Percentiles rank a stretch among this genome's conserved stretches.
Evolutionary conservation across 2,797 vertebrate species (phyloP).

Genomic region (Macropus fuliginosus): DNA sequence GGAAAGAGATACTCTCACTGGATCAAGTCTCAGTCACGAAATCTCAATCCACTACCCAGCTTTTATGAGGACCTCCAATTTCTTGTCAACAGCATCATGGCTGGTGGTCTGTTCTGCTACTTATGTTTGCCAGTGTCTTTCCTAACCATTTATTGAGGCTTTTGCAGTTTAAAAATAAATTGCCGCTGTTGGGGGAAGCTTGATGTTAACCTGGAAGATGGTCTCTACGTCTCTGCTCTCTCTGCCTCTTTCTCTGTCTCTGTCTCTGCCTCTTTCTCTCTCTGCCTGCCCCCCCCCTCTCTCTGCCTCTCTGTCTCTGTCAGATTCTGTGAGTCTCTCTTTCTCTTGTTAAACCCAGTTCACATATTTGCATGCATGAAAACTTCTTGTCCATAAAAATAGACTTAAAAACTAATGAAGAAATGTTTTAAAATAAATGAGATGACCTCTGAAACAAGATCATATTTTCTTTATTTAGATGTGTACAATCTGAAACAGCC

Average conservation of each 20-base stretch:
- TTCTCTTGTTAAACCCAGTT: slow-evolving; percentile 60
- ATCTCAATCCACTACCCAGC: neutral
- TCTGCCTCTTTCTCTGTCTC: neutral
- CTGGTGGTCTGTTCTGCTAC: neutral
- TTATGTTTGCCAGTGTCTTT: slow-evolving; percentile 41
- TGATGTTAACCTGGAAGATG: slow-evolving; percentile 40
- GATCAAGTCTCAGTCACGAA: neutral
- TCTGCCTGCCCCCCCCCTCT: neutral
- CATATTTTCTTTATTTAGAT: slow-evolving; percentile 59
- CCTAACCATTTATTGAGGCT: slow-evolving; percentile 17
- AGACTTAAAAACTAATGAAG: slow-evolving; percentile 44
- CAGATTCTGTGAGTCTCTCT: neutral
- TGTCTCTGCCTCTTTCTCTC: neutral
- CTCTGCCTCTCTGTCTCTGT: neutral
- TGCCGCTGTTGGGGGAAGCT: slow-evolving; percentile 66
- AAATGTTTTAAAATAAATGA: slow-evolving; percentile 62
- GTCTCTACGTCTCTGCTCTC: neutral
- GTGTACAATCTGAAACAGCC: slow-evolving; percentile 48
- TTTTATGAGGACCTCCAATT: neutral
- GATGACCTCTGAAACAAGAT: slow-evolving; percentile 31
- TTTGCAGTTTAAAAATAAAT: slow-evolving; percentile 71
- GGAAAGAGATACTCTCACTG: neutral
- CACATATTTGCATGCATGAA: slow-evolving; percentile 57
- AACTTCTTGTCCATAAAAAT: slow-evolving; percentile 44
- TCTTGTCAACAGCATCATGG: neutral